Evolutionary conservation across 2,888 invertebrate genomes (phyloP).

Genomic region (Lycaena phlaeas): DNA sequence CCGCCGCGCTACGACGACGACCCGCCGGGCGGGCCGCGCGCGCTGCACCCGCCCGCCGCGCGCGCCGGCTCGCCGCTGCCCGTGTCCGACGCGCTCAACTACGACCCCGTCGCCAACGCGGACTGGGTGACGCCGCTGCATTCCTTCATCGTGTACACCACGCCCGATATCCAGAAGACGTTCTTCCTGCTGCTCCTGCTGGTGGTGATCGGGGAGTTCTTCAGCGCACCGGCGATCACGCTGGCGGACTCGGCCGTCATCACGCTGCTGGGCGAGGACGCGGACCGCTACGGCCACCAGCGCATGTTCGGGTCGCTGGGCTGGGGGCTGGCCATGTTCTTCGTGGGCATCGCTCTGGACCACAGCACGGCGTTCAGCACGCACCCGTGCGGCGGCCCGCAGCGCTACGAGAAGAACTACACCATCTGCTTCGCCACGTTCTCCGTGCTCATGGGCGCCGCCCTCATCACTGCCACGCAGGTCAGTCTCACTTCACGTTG

Average conservation of each 20-base stretch:
- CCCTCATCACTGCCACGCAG: slow-evolving; percentile 92
- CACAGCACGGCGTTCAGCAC: slow-evolving; percentile 96
- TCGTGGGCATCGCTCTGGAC: slow-evolving; percentile 96
- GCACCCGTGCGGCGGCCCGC: slow-evolving; percentile 91
- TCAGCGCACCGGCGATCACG: slow-evolving; percentile 96
- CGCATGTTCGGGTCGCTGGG: slow-evolving; percentile 98
- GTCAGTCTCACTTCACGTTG: too few species aligned
- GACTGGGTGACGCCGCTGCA: slow-evolving; percentile 92
- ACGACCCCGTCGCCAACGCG: slow-evolving; percentile 77
- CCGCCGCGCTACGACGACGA: slow-evolving; percentile 67
- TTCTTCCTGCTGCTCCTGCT: slow-evolving; percentile 94
- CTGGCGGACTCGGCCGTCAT: slow-evolving; percentile 94
- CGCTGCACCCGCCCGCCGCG: slow-evolving; percentile 34
- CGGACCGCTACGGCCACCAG: slow-evolving; percentile 94
- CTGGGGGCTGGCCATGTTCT: slow-evolving; percentile 99
- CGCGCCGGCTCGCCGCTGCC: slow-evolving; percentile 78
- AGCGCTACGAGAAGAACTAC: slow-evolving; percentile 95
- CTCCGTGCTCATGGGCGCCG: slow-evolving; percentile 96
- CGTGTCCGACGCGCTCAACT: slow-evolving; percentile 84
- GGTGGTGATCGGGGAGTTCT: slow-evolving; percentile 97
- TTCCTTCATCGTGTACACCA: slow-evolving; percentile 93
- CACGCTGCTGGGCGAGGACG: slow-evolving; percentile 89
- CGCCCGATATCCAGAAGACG: slow-evolving; percentile 92
- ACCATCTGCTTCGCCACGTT: slow-evolving; percentile 99
- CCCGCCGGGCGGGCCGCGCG: slow-evolving; percentile 32